Percentiles rank a stretch among this genome's conserved stretches.
phyloP scores from a whole-genome alignment of 2,888 invertebrate species.

The Eristalis pertinax region DNA sequence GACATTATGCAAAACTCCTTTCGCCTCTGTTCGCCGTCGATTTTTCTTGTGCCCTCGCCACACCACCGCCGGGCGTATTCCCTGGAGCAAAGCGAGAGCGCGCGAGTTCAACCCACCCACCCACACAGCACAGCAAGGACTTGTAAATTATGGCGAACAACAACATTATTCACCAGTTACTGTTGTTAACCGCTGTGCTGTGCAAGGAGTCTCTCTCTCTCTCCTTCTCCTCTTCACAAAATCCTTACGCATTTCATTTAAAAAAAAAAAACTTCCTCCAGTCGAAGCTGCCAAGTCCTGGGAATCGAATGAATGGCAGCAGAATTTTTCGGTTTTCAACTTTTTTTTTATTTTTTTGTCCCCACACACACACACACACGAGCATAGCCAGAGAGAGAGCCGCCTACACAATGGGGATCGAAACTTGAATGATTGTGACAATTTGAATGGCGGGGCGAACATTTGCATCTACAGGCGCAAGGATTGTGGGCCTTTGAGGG shows the following conservation, averaged over 20 bases:
- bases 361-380: neutral
- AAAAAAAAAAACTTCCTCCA: neutral
- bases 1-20: neutral
- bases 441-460: neutral
- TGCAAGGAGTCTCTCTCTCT: neutral
- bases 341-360: neutral
- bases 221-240: neutral
- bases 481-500: neutral
- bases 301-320: neutral
- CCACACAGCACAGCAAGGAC: neutral
- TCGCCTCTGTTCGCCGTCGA: neutral
- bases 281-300: neutral
- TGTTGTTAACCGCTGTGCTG: neutral
- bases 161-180: neutral
- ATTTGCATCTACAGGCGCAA: neutral
- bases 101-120: neutral
- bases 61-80: neutral
- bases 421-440: neutral
- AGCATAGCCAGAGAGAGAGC: neutral
- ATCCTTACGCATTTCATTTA: neutral
- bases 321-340: neutral
- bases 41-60: neutral
- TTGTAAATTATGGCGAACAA: neutral
- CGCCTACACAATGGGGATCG: neutral
- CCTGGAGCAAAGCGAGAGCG: neutral